phyloP scores from a whole-genome alignment of 2,797 vertebrate genomes.

The Micropoecilia bifurca region DNA sequence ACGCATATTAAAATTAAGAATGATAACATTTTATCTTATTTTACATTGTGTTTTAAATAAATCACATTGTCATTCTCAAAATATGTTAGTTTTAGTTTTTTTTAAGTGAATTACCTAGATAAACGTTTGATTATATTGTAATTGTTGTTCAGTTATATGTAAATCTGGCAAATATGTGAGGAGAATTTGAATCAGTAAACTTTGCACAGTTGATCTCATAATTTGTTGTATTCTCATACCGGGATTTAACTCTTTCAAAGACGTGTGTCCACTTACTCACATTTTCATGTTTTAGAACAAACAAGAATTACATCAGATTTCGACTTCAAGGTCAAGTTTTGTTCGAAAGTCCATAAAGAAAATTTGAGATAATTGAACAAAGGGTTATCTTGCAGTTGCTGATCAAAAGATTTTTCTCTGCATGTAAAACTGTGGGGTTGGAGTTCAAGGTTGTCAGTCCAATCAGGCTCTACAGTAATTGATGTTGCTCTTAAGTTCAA shows the following conservation, averaged over 20 bases:
- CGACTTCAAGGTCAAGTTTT: slow-evolving; percentile 30
- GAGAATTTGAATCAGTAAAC: not conserved
- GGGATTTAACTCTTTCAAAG: not conserved
- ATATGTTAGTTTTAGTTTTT: not conserved
- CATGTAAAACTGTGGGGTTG: not conserved
- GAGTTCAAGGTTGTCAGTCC: slow-evolving; percentile 55
- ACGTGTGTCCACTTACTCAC: not conserved
- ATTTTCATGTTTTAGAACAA: not conserved
- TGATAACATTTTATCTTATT: not conserved
- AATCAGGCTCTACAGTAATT: slow-evolving; percentile 12
- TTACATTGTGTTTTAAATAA: not conserved
- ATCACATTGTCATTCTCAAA: not conserved
- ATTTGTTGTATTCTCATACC: not conserved
- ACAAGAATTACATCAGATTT: not conserved
- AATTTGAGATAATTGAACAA: slow-evolving; percentile 35
- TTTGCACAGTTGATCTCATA: not conserved
- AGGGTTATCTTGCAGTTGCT: slow-evolving; percentile 41
- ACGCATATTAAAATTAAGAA: not conserved
- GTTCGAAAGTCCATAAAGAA: slow-evolving; percentile 21
- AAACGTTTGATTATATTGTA: not conserved
- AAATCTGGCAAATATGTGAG: not conserved
- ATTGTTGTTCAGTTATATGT: not conserved
- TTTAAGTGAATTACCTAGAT: not conserved
- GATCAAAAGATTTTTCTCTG: not conserved
- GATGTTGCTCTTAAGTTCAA: slow-evolving; percentile 16